Base-by-base conservation (phyloP, 2,888 invertebrate species). In the Sisyra nigra region DNA sequence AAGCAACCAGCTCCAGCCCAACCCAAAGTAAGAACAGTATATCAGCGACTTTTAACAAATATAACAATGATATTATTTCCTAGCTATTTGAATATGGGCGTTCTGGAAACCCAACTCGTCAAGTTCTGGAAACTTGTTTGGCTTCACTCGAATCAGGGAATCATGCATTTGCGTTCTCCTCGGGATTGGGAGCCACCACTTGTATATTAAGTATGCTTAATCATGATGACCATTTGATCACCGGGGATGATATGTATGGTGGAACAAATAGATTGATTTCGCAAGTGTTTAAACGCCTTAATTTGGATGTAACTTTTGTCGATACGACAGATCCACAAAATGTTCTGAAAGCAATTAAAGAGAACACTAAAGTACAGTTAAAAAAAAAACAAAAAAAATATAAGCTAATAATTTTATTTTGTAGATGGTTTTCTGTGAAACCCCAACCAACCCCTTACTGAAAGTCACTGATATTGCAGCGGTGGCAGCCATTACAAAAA, bases 191-290 rank as follows among this genome's bases (percentile, higher is more conserved):
- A 10, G 81, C 91, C 1, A 80, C 79, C 1, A 80, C 85, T 1
- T 75, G 80, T 3, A 59, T 96, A 9, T 63, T 78, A 6, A 74
- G 83, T 31, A 64, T 93, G 51, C 66, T 98, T 7, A 75, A 72
- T 49, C 54, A 68, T 46, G 97, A 96, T 0, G 97, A 98, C 58
- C 93, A 97, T 57, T 68, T 98, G 9, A 61, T 98, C 35, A 78
- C 83, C 53, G 80, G 84, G 46, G 91, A 96, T 60, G 97, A 97
- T 62, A 71, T 96, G 3, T 98, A 97, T 56, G 97, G 97, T 42
- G 97, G 96, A 15, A 89, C 89, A 1, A 84, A 85, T 55, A 72
- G 92, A 51, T 57, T 80, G 34, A 66, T 75, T 48, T 67, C 67
- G 62, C 70, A 65, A 54, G 56, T 63, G n/a, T 53, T 54, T 1